phyloP scores from a whole-genome alignment of 2,888 invertebrate species.

The Volucella inanis region DNA sequence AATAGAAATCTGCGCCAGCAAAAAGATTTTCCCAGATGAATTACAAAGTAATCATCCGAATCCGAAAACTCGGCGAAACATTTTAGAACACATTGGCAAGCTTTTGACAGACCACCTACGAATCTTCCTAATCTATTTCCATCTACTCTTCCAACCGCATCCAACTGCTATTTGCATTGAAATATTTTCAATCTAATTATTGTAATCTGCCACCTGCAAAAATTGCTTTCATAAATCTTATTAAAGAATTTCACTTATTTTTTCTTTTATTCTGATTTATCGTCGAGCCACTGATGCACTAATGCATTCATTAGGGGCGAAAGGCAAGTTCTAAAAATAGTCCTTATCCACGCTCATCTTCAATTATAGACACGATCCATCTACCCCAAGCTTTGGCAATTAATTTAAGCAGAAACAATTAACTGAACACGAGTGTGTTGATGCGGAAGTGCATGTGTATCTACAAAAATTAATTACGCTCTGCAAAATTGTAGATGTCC shows the following conservation, averaged over 20 bases:
- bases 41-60: neutral
- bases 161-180: neutral
- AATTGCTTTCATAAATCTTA: slow-evolving; percentile 23
- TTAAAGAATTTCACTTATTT: neutral
- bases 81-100: neutral
- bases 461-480: slow-evolving; percentile 35
- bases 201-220: slow-evolving; percentile 1
- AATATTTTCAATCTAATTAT: neutral
- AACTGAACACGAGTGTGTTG: neutral
- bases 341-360: neutral
- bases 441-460: too few relatives aligned
- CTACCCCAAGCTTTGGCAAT: slow-evolving; percentile 1
- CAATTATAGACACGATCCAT: slow-evolving; percentile 12
- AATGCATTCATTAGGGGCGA: slow-evolving; percentile 19
- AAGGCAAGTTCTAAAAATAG: neutral
- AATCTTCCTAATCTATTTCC: neutral
- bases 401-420: slow-evolving; percentile 31
- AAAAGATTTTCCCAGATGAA: neutral
- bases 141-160: neutral
- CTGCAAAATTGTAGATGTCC: neutral
- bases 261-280: slow-evolving; percentile 30
- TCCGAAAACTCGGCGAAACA: neutral
- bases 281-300: neutral
- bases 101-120: neutral
- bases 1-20: too few relatives aligned